Conservation (phyloP, 2,797 vertebrate genomes). For the Pseudochirops corinnae region DNA sequence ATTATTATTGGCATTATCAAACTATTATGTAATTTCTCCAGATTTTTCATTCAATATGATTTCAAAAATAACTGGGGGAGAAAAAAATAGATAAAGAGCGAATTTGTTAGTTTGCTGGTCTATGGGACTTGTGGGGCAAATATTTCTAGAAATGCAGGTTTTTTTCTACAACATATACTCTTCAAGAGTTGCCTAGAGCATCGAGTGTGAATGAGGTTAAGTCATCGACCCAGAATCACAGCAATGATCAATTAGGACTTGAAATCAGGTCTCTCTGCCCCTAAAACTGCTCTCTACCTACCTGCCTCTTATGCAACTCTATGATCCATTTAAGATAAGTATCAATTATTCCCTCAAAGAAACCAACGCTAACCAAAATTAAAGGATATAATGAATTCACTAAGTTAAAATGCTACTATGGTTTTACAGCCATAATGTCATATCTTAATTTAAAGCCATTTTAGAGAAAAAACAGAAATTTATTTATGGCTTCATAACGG, state of each 20-base stretch:
- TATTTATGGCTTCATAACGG: conserved; percentile 32
- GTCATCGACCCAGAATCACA: background rate
- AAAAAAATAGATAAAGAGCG: background rate
- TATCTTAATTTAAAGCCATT: conserved; percentile 40
- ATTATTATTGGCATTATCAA: background rate
- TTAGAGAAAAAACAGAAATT: background rate
- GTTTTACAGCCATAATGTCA: conserved; percentile 19
- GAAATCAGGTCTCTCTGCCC: background rate
- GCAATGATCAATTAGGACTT: background rate
- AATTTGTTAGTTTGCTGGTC: background rate
- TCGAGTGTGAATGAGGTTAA: too few relatives aligned
- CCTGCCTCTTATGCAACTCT: background rate
- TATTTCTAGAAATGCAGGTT: background rate
- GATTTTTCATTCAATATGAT: conserved; percentile 2
- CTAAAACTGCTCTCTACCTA: background rate
- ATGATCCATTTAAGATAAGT: background rate
- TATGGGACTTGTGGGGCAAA: background rate
- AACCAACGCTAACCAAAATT: conserved; percentile 46
- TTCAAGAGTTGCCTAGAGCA: background rate
- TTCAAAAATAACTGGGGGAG: background rate
- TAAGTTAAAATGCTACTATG: conserved; percentile 45
- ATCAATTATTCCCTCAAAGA: conserved; percentile 12
- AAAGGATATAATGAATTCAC: background rate
- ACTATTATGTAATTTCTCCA: conserved; percentile 2
- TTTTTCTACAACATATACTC: background rate